Conservation (phyloP, 2,888 invertebrate species). For the Ormyrus pomaceus region DNA sequence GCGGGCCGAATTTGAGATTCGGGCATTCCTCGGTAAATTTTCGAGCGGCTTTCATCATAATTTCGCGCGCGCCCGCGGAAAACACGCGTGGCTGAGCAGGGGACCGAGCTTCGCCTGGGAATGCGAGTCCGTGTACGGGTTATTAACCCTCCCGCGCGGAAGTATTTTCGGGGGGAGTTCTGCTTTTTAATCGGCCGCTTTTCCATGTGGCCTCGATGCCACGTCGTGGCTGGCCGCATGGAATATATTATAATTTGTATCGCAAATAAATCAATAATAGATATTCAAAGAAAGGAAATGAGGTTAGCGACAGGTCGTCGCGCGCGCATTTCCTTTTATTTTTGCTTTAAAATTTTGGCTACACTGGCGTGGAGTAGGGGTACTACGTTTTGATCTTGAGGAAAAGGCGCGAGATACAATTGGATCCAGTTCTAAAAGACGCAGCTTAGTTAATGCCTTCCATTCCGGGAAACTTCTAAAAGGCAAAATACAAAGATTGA, state of each 20-base stretch:
- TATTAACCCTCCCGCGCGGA: conserved; percentile 8
- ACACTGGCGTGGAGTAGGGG: no score
- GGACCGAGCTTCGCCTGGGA: not conserved
- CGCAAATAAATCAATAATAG: no score
- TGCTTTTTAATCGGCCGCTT: not conserved
- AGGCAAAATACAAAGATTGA: no score
- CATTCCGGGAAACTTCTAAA: no score
- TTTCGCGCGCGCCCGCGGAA: conserved; percentile 24
- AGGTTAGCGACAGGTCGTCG: not conserved
- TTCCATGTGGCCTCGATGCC: not conserved
- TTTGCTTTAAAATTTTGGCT: no score
- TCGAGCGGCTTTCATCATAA: conserved; percentile 43
- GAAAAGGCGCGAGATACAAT: no score
- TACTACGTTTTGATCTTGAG: no score
- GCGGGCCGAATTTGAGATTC: conserved; percentile 47
- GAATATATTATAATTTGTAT: no score
- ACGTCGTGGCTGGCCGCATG: not conserved
- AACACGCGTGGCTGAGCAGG: not conserved
- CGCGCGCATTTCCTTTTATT: not conserved
- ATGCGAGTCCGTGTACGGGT: conserved; percentile 7
- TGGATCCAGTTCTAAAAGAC: no score
- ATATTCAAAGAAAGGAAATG: not conserved
- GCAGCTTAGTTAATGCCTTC: no score
- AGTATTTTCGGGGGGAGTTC: not conserved
- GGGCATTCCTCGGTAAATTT: conserved; percentile 47